phyloP scores from a whole-genome alignment of 2,797 vertebrate genomes.

The Sebastes elongatus region DNA sequence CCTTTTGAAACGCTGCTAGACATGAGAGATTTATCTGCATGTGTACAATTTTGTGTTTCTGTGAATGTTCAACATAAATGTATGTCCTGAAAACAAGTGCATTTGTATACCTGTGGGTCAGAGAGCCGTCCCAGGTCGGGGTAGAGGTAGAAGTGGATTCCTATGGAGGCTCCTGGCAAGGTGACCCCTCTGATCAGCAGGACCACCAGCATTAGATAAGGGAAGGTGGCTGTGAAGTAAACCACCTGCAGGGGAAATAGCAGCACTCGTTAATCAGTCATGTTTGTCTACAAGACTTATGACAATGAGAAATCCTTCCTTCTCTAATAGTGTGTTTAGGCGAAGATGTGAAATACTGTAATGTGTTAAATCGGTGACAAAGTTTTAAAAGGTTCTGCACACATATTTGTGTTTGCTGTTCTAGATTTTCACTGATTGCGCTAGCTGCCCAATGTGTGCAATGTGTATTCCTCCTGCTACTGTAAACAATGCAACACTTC shows the following conservation, averaged over 20 bases:
- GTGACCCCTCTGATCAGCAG: slow-evolving; percentile 94
- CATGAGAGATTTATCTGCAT: background rate
- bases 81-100: background rate
- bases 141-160: slow-evolving; percentile 95
- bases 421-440: background rate
- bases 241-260: slow-evolving; percentile 86
- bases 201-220: slow-evolving; percentile 93
- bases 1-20: no score
- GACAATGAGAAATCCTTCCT: background rate
- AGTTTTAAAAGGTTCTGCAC: background rate
- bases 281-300: background rate
- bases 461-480: background rate
- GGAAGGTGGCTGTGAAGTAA: slow-evolving; percentile 97
- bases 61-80: background rate
- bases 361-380: background rate
- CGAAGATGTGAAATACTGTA: background rate
- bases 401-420: background rate
- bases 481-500: background rate
- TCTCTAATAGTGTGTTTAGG: background rate
- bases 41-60: background rate
- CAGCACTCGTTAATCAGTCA: background rate
- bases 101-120: slow-evolving; percentile 91
- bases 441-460: background rate
- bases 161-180: slow-evolving; percentile 89
- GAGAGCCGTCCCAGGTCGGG: slow-evolving; percentile 91